These are phyloP conservation scores for Cassiopea xamachana DNA, from an alignment of 30 jellyfish, hydroid and myxozoan genomes.

Conservation along the genomic window DNA sequence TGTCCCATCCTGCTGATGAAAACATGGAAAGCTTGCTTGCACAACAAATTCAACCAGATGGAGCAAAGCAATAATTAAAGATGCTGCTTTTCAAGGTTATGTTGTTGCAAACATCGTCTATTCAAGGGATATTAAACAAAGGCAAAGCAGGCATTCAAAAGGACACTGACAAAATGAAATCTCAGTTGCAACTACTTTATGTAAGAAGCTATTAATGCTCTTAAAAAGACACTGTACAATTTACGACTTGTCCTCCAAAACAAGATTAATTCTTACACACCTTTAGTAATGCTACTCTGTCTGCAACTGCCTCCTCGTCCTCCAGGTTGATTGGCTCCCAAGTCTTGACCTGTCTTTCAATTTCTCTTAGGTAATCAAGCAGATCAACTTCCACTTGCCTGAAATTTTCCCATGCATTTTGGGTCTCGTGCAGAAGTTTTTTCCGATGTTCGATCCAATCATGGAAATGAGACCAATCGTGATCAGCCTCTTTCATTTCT, in stretches of 20 bases:
- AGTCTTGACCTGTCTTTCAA: slow-evolving; percentile 65
- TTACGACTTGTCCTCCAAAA: background rate
- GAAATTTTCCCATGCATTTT: slow-evolving; percentile 85
- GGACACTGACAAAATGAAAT: too few species aligned
- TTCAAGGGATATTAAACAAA: too few species aligned
- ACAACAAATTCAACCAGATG: too few species aligned
- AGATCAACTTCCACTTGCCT: slow-evolving; percentile 77
- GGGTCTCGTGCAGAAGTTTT: slow-evolving; percentile 68
- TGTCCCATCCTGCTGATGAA: too few species aligned
- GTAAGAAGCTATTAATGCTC: too few species aligned
- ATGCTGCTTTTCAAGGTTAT: too few species aligned
- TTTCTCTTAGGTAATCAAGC: slow-evolving; percentile 83
- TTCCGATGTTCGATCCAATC: slow-evolving; percentile 83
- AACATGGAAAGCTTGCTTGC: too few species aligned
- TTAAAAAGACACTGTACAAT: too few species aligned
- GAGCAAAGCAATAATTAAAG: too few species aligned
- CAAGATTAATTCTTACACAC: slow-evolving; percentile 33
- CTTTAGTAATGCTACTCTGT: slow-evolving; percentile 46
- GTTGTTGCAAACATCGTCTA: too few species aligned
- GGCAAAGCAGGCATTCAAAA: too few species aligned
- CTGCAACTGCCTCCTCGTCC: slow-evolving; percentile 87
- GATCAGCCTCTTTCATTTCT: slow-evolving; percentile 76
- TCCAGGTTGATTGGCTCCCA: slow-evolving; percentile 89
- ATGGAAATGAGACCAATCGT: slow-evolving; percentile 77
- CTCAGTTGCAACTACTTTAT: too few species aligned